phyloP scores from a whole-genome alignment of 2,113 vertebrate species.

The Pterocles orientalis region DNA sequence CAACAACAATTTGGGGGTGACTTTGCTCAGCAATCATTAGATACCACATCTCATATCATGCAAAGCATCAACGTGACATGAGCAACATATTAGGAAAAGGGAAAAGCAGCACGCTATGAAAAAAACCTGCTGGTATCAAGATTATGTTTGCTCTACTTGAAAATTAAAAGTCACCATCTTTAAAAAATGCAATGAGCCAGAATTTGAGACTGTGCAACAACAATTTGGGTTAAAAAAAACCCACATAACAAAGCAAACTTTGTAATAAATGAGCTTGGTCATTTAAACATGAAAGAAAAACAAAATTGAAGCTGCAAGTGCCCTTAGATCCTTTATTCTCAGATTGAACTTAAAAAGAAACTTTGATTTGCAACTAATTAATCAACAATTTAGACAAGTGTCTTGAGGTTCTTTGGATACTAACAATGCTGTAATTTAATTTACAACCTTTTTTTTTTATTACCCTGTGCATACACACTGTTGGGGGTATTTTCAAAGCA shows the following conservation, averaged over 20 bases:
- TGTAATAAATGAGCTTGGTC: background rate
- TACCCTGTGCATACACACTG: background rate
- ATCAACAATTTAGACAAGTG: background rate
- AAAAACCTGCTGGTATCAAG: background rate
- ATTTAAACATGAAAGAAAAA: background rate
- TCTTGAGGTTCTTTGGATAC: background rate
- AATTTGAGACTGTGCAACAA: background rate
- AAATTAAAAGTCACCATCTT: background rate
- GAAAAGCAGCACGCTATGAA: background rate
- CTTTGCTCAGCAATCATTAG: background rate
- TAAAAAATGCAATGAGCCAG: background rate
- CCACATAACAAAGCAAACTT: background rate
- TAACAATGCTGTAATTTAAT: background rate
- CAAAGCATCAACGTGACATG: background rate
- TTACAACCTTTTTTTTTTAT: background rate
- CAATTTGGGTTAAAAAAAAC: background rate
- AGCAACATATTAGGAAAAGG: background rate
- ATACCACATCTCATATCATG: background rate
- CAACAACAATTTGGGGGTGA: background rate
- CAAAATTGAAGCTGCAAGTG: background rate
- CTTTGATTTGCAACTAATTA: background rate
- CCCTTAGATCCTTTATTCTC: background rate
- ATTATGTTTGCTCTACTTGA: background rate
- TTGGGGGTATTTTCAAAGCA: background rate
- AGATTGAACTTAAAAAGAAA: background rate